Evolutionary conservation across 2,113 vertebrate genomes (phyloP).

Genomic region (Notothenia rossii): DNA sequence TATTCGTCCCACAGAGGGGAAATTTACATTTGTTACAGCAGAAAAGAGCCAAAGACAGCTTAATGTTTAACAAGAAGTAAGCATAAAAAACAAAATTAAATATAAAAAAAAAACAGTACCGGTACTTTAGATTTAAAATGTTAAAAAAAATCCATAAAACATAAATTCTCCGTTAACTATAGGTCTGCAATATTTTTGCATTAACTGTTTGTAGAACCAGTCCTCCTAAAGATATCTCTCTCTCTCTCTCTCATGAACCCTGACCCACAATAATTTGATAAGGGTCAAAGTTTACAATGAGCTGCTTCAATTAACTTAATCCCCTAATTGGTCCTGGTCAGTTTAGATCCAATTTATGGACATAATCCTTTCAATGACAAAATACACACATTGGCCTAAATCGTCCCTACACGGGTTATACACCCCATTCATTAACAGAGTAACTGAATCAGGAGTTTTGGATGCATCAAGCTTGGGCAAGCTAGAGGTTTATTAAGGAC

Average conservation of each 20-base stretch:
- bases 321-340: conserved; percentile 74
- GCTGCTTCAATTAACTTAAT: conserved; percentile 52
- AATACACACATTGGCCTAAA: conserved; percentile 66
- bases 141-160: not conserved
- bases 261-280: conserved; percentile 44
- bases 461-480: conserved; percentile 36
- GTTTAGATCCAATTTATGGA: conserved; percentile 75
- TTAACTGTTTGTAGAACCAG: not conserved
- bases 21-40: too few species aligned
- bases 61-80: too few species aligned
- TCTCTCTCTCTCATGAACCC: conserved; percentile 14
- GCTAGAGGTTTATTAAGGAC: conserved; percentile 63
- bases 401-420: conserved; percentile 49
- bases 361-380: conserved; percentile 74
- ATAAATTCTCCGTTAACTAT: not conserved
- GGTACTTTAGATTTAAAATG: not conserved
- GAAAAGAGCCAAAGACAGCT: too few species aligned
- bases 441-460: conserved; percentile 60
- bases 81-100: too few species aligned
- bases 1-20: too few species aligned
- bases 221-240: not conserved
- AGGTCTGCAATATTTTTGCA: not conserved
- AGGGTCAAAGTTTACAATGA: conserved; percentile 63
- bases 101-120: not conserved
- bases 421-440: conserved; percentile 62